These are phyloP conservation scores for Chalcosyrphus nemorum DNA, from an alignment of 2,888 invertebrate species.

Conservation along the genomic window DNA sequence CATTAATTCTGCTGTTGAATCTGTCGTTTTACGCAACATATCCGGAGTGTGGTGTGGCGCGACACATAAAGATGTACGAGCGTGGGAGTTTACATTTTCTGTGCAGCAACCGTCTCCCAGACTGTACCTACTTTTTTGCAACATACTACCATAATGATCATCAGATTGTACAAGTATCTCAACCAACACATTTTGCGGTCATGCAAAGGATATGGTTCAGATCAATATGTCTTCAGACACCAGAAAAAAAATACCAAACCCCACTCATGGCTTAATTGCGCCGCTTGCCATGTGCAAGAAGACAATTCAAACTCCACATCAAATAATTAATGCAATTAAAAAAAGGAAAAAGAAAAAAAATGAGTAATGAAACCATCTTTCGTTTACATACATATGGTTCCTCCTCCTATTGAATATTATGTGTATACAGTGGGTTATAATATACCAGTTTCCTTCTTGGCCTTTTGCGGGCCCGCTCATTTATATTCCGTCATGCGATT, in stretches of 20 bases:
- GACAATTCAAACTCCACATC: conserved; percentile 52
- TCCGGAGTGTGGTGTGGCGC: no score
- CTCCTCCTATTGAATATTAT: conserved; percentile 27
- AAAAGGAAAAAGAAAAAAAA: conserved; percentile 60
- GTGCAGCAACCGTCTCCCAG: no score
- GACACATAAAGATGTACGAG: no score
- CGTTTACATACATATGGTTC: conserved; percentile 2
- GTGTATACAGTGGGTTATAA: background rate
- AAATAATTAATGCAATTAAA: conserved; percentile 71
- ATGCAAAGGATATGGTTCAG: conserved; percentile 10
- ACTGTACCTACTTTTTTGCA: no score
- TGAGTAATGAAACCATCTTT: conserved; percentile 56
- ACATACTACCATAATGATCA: no score
- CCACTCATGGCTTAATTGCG: conserved; percentile 20
- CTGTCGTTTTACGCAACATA: no score
- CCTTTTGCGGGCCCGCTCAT: conserved; percentile 71
- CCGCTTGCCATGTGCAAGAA: background rate
- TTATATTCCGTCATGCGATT: conserved; percentile 73
- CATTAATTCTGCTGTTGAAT: no score
- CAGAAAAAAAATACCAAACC: background rate
- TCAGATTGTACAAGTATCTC: no score
- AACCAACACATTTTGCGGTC: background rate
- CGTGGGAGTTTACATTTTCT: background rate
- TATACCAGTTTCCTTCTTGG: conserved; percentile 68
- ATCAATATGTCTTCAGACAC: background rate